Evolutionary conservation across 2,113 vertebrate species (phyloP), one percentile per base, ranked within the genome.

Genomic region (Sterna hirundo): DNA sequence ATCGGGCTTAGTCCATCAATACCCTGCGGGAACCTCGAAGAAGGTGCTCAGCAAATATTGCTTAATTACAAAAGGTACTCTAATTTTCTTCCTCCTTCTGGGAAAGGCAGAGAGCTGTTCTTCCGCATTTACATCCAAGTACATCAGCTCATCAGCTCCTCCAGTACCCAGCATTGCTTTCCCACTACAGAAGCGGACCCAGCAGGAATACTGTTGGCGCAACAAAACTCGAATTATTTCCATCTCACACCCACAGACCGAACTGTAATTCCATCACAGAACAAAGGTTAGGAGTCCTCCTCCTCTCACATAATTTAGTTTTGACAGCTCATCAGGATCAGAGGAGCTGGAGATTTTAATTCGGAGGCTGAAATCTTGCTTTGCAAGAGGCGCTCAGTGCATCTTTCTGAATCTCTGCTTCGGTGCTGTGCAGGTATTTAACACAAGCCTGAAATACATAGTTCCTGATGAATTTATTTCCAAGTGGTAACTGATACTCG

Each of bases 151-250:
- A 49, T 18, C 75, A 77, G 25, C 71, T 80, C 42, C 66, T 83
- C 20, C 68, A 36, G 55, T 9, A 60, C 9, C 54, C 70, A 38
- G 36, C 49, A 15, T 17, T 78, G n/a, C 60, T 82, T 94, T 92
- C 77, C 83, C 54, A 57, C 44, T 42, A 38, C 81, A 89, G 74
- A 61, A 84, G 61, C 36, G 52, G 69, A 81, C 51, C 20, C 83
- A 64, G 52, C 86, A 82, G 66, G 77, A 84, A 92, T 88, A 68
- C 4, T 88, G 88, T 82, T 94, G 75, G 77, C 1, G 8, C 86
- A 95, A 94, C 87, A 95, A 90, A 89, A 62, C 54, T 74, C 60
- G 26, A 60, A 90, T 96, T 22, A 79, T 88, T 91, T 86, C 81
- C 82, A 90, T 64, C 86, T 83, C 84, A 80, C 62, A 78, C 83